Base-by-base conservation (phyloP, 2,797 vertebrate species). In the Muraenolepis orangiensis region DNA sequence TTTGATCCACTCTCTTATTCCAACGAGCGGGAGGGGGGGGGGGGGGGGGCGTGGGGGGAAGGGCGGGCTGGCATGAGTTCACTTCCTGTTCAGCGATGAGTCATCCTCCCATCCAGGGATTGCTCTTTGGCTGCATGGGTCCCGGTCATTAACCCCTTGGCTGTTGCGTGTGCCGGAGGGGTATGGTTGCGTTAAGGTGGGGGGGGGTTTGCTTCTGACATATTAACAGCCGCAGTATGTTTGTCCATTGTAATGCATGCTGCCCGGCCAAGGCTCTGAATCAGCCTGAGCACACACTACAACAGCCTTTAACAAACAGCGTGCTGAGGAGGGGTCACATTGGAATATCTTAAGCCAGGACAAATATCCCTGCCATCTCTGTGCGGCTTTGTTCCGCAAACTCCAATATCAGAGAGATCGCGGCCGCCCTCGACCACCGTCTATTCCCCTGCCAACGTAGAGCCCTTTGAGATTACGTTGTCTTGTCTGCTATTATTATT, bases 101-200 rank as follows among this genome's bases (percentile, higher is more conserved):
- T 85, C 73, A 83, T 73, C 28, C 46, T 34, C 74, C 32, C 70
- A 42, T 75, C 74, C 71, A 69, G 72, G 73, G 86, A 86, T 78
- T 79, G n/a, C 67, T 82, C 79, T 75, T 26, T 83, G 76, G 84
- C 78, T 83, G 77, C 73, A 20, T 51, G 72, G 74, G 64, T 72
- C 72, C 40, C 68, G 38, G 46, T 77, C 20, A 11, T 40, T 78
- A 23, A 51, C 79, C 73, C 71, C 78, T 68, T 46, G 46, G 46
- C 5, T 28, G 69, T 18, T 57, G 32, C 69, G 75, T 79, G 38
- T 73, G 71, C 66, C 66, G 3, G 8, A 2, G 3, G 8, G 61
- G 76, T 46, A 20, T 51, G 40, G 46, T 51, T 20, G 46, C 18
- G 46, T 18, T 20, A 51, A 20, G 46, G 46, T 20, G 46, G 46